Evolutionary conservation across 2,888 invertebrate genomes (phyloP), one percentile per base, ranked within the genome.

Genomic region (Ephialtes manifestator): DNA sequence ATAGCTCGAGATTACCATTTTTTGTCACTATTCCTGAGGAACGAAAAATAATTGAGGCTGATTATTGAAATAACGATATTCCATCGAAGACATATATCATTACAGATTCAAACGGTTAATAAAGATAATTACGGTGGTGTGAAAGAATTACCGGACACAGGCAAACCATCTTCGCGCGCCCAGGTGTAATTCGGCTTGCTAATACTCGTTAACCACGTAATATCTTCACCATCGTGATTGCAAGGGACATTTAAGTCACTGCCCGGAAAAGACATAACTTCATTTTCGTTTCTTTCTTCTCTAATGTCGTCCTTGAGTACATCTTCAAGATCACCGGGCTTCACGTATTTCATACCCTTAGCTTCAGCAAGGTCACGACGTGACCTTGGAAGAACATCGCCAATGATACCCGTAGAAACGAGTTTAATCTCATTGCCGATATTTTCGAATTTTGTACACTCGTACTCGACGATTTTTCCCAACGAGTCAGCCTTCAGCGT

Each of bases 181-280:
- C 92, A 92, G 20, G 89, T 89, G 53, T 92, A 92, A 87, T 90
- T 91, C 13, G 90, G 89, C 63, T 88, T 86, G 78, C 85, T 90
- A 39, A 89, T 88, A 51, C 89, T 90, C 68, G 90, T 89, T 48
- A 90, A 84, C 90, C 90, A 90, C 13, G 88, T 88, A 63, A 90
- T 85, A 53, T 90, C 90, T 31, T 90, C 89, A 3, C 86, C 87
- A 24, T 90, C 90, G 48, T 84, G 89, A 87, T 89, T 90, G 75
- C 92, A 92, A 0, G 91, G 92, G 68, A 92, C 81, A 74, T 90
- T 90, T n/a, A 92, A 86, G 82, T 90, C 90, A 68, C 88, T 87
- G 43, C 91, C 92, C n/a, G 92, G 90, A 58, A 92, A 84, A 0
- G 90, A 89, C 70, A 91, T 78, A 15, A 90, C 87, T 77, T 91